Percentiles rank a stretch among this genome's conserved stretches.
These are phyloP conservation scores for Drosophila lutescens DNA, from an alignment of 2,888 invertebrate genomes.

Conservation along the genomic window DNA sequence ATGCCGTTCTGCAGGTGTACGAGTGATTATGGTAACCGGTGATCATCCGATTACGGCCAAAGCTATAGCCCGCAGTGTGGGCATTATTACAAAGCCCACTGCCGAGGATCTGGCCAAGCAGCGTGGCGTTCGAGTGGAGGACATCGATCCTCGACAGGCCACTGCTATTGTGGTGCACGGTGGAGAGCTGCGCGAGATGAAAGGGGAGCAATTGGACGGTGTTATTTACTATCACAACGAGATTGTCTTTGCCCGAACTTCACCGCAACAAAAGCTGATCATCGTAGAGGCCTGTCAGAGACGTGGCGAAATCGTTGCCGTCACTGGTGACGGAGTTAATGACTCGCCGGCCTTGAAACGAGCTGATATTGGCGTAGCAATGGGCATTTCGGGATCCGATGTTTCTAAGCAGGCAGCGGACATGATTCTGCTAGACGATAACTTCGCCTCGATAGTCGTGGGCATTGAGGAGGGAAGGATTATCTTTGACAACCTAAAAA, in stretches of 20 bases:
- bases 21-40: conserved; percentile 98
- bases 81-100: conserved; percentile 97
- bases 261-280: conserved; percentile 97
- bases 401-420: conserved; percentile 99
- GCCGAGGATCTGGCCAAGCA: conserved; percentile 96
- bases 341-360: conserved; percentile 96
- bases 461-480: conserved; percentile 96
- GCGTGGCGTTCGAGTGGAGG: conserved; percentile 91
- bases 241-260: conserved; percentile 98
- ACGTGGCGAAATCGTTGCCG: conserved; percentile 95
- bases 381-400: conserved; percentile 97
- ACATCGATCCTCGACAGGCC: conserved; percentile 95
- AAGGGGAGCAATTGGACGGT: conserved; percentile 94
- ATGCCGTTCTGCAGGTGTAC: conserved; percentile 98
- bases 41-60: conserved; percentile 98
- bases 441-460: conserved; percentile 99
- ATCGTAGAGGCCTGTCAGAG: conserved; percentile 97
- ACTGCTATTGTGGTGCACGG: conserved; percentile 96
- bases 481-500: conserved; percentile 99
- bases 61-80: conserved; percentile 96
- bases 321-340: conserved; percentile 96
- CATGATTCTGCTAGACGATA: conserved; percentile 99
- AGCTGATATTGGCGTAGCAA: conserved; percentile 96
- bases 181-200: conserved; percentile 94
- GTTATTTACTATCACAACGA: conserved; percentile 96